Evolutionary conservation across 2,888 invertebrate genomes (phyloP), one percentile per base, ranked within the genome.

Genomic region (Hecatera dysodea): DNA sequence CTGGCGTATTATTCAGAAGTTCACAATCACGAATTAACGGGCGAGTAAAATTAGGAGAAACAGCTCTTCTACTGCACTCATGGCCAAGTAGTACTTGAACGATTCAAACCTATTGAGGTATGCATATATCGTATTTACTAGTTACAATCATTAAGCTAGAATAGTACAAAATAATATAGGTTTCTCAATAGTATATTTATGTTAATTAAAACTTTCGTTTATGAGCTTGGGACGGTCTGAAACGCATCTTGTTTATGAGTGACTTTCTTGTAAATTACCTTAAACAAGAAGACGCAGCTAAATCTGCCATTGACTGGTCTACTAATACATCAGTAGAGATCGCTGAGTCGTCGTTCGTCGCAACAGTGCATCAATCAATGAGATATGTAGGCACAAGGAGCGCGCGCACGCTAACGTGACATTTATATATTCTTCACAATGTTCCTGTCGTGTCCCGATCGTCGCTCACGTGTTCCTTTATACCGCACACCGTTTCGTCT

Each of bases 381-480:
- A 88, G 89, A 88, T 86, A 89, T 88, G 89, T 87, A 88, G 88
- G 83, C 77, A 88, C 86, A 84, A 87, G 87, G 80, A 85, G 88
- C 88, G 86, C 88, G 86, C 84, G 89, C 87, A 86, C 84, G 90
- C 88, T 92, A 94, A 93, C 90, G 90, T 92, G 95, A 93, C 94
- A 91, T 94, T 94, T 94, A 95, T 95, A 94, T 94, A 95, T 95
- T 93, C 91, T 89, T 86, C 86, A 88, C 91, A 91, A 92, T 95
- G 93, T 93, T 90, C 88, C 91, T 91, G 93, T 93, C 93, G 88
- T 92, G 93, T 93, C 88, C 86, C 89, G 89, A 85, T 88, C 87
- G 88, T 87, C 85, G 86, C 87, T 89, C 85, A 78, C 83, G 84
- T 86, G 87, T 90, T 86, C 90, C 91, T 92, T 93, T 92, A 93